phyloP scores from a whole-genome alignment of 1,140 invertebrate species.

The Archivesica marissinica region DNA sequence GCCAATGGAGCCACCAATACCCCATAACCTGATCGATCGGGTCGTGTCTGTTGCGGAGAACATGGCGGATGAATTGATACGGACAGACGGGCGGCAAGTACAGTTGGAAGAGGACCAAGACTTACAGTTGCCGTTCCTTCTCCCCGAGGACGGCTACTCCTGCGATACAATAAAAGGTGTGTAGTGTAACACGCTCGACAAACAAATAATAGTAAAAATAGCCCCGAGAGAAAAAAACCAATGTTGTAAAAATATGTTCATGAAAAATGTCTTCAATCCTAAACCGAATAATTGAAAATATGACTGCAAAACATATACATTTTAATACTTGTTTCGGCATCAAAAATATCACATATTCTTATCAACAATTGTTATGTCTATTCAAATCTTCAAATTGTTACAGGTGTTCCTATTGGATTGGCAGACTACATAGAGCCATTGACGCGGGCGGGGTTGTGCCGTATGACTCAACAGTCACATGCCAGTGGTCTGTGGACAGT shows the following conservation, averaged over 20 bases:
- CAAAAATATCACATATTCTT: too few relatives aligned
- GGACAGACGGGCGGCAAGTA: slow-evolving; percentile 95
- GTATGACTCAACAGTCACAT: slow-evolving; percentile 94
- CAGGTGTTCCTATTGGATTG: slow-evolving; percentile 90
- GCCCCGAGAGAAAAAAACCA: too few relatives aligned
- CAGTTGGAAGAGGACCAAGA: slow-evolving; percentile 91
- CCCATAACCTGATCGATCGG: slow-evolving; percentile 76
- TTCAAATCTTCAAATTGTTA: not conserved
- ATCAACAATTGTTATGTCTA: too few relatives aligned
- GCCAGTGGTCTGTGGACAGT: slow-evolving; percentile 97
- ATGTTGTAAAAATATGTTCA: too few relatives aligned
- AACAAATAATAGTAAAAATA: too few relatives aligned
- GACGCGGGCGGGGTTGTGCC: slow-evolving; percentile 92
- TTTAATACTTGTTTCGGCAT: too few relatives aligned
- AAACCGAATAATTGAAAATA: too few relatives aligned
- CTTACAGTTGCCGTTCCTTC: slow-evolving; percentile 94
- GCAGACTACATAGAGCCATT: slow-evolving; percentile 96
- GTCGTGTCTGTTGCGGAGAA: slow-evolving; percentile 92
- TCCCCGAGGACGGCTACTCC: slow-evolving; percentile 99
- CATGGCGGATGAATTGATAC: slow-evolving; percentile 95
- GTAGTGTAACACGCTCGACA: too few relatives aligned
- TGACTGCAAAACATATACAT: too few relatives aligned
- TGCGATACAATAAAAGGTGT: slow-evolving; percentile 97
- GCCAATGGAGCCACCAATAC: slow-evolving; percentile 87
- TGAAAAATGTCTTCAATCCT: too few relatives aligned